Evolutionary conservation across 1,140 invertebrate species (phyloP), one percentile per base, ranked within the genome.

Genomic region (Delia radicum): DNA sequence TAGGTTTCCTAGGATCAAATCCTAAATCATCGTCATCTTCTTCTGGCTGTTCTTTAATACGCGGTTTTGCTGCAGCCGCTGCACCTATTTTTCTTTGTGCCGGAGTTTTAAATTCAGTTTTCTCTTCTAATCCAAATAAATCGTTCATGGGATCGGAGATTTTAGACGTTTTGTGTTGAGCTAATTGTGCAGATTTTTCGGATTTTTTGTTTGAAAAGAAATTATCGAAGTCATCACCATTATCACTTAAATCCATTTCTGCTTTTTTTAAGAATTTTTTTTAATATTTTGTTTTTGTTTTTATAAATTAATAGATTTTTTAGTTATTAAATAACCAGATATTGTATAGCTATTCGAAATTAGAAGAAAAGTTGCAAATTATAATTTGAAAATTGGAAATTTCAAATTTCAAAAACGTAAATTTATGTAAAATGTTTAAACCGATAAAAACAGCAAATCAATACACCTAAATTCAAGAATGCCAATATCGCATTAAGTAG

Each of bases 151-250:
- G 85, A 18, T 75, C 77, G 7, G 80, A 82, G 3, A 55, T 71
- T 76, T 63, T 74, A 0, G 63, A 73, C 42, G 74, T 10, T 26
- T 80, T 81, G 0, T 79, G 28, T 29, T 29, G 61, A 29, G 8
- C 24, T 21, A n/a, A n/a, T n/a, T n/a, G n/a, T n/a, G 74, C 28
- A 12, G 33, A 8, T 24, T 31, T 61, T 31, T 48, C 48, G 10
- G 46, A 15, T 63, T 75, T 80, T 18, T 63, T 84, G 5, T 77
- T 79, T 2, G 88, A 87, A 27, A 89, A 89, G 75, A 89, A 89
- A 77, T 85, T 88, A 74, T 89, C 88, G 3, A 69, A 69, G 75
- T 89, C 87, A 74, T 89, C 88, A 42, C 87, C 88, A 72, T 86
- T 88, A 72, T 88, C 87, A 55, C n/a, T n/a, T n/a, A n/a, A n/a